These are phyloP conservation scores for Tadarida brasiliensis DNA, from an alignment of 2,797 vertebrate genomes.

Conservation along the genomic window DNA sequence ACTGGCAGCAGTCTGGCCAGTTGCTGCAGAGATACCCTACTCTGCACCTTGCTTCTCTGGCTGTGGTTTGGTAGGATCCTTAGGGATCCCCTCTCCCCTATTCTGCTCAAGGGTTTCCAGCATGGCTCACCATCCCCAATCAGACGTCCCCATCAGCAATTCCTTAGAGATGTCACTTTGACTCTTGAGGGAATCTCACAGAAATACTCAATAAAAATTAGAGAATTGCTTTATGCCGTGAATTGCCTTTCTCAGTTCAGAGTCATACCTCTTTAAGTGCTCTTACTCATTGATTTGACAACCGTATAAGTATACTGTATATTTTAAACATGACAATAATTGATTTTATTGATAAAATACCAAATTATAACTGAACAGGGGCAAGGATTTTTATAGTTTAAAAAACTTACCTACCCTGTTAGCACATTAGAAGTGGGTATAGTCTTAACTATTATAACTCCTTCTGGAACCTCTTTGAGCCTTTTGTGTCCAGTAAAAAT, in stretches of 20 bases:
- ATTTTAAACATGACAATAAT: background rate
- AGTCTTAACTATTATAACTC: slow-evolving; percentile 1
- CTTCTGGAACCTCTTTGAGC: background rate
- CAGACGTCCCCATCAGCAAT: background rate
- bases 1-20: background rate
- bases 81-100: background rate
- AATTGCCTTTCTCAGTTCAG: background rate
- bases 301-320: background rate
- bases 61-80: background rate
- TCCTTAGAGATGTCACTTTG: background rate
- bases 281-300: background rate
- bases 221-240: background rate
- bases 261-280: background rate
- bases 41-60: background rate
- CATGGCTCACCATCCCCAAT: background rate
- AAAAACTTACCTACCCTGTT: background rate
- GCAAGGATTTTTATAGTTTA: background rate
- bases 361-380: slow-evolving; percentile 5
- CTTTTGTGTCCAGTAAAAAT: slow-evolving; percentile 44
- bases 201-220: background rate
- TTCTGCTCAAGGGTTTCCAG: background rate
- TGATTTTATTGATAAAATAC: background rate
- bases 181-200: background rate
- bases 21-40: background rate
- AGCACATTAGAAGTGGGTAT: background rate